Evolutionary conservation across 2,888 invertebrate species (phyloP).

Genomic region (Chirona hameri): DNA sequence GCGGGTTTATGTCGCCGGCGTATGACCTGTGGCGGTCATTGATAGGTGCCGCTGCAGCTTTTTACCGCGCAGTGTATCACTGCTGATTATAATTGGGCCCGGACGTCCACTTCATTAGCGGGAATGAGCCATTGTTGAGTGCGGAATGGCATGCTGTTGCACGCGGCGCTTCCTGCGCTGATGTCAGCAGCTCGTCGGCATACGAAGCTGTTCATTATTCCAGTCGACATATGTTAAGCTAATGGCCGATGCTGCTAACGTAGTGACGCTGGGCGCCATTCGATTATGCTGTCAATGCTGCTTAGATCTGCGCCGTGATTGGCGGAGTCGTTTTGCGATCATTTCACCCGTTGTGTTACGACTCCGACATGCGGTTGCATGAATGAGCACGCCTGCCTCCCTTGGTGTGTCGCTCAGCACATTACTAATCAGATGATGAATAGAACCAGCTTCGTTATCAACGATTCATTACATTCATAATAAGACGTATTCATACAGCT

Average conservation of each 20-base stretch:
- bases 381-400: no score
- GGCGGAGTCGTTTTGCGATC: background rate
- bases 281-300: background rate
- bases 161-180: background rate
- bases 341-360: no score
- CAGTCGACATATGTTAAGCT: background rate
- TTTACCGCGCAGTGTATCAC: background rate
- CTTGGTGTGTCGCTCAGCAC: no score
- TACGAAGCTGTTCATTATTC: background rate
- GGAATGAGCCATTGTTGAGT: background rate
- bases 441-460: no score
- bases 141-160: background rate
- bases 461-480: no score
- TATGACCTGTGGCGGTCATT: background rate
- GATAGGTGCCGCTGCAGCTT: background rate
- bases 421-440: no score
- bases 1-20: background rate
- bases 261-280: background rate
- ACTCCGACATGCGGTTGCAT: no score
- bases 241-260: background rate
- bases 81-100: background rate
- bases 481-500: no score
- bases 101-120: slow-evolving; percentile 13
- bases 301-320: background rate
- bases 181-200: background rate